Evolutionary conservation across 1,140 invertebrate species (phyloP), one percentile per base, ranked within the genome.

Genomic region (Dendrolimus punctatus): DNA sequence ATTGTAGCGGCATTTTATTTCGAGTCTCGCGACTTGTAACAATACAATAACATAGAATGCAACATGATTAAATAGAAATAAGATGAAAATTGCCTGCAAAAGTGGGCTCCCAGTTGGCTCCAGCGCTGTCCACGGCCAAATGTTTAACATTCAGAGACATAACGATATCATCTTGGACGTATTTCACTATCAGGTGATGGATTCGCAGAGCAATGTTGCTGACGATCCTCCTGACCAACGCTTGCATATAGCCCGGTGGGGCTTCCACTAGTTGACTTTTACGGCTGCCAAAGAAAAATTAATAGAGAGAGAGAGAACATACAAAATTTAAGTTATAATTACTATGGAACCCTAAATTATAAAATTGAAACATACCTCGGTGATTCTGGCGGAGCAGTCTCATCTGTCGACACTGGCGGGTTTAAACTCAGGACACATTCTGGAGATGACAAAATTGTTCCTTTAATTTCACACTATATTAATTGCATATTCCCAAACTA

Each of bases 81-180:
- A 49, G 39, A 55, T 49, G 23, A 55, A 37, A 42, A 51, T 40
- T 87, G 93, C 95, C 97, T 61, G 93, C 91, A 88, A 97, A 98
- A 38, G 94, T 89, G 51, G 93, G 90, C 61, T 94, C 90, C 97
- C 97, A 99, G 60, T 93, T 89, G 8, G 91, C 88, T 76, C 96
- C 92, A 5, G 93, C 95, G 61, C 94, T 94, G 73, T 93, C 92
- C 58, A 95, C 91, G 65, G 93, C 93, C 37, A 97, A 89, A 51
- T 94, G 93, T 84, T 96, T 95, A 0, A 98, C 93, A 84, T 98
- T 98, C 62, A 99, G 91, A 7, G 96, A 98, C 7, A 99, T 88
- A 6, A 98, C 96, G 71, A 99, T 97, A 79, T 99, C 98, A 73
- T 98, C 97, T 80, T 99, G 97, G 3, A 98, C 95, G 88, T 98